These are phyloP conservation scores for Pseudorasbora parva DNA, from an alignment of 2,113 vertebrate genomes.

Conservation along the genomic window DNA sequence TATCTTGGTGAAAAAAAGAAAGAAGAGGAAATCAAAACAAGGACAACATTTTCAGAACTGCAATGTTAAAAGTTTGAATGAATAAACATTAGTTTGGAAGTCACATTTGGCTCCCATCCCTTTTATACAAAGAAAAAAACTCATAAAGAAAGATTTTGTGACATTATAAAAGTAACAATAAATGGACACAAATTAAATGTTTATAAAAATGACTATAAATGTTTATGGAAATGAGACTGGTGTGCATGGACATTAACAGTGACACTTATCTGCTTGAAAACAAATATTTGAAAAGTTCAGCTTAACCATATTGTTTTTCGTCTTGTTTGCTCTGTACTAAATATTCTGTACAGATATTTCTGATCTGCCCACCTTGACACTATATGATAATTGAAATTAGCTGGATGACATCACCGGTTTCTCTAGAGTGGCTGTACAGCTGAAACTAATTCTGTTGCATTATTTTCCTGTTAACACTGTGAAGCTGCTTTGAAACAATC, in stretches of 20 bases:
- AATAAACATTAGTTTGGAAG: conserved; percentile 16
- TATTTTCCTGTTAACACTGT: too few relatives aligned
- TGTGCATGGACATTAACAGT: background rate
- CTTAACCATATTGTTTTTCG: background rate
- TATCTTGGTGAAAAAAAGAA: conserved; percentile 4
- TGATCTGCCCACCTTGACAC: too few relatives aligned
- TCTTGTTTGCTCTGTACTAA: conserved; percentile 2
- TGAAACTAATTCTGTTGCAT: too few relatives aligned
- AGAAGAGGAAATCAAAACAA: conserved; percentile 13
- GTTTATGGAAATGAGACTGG: conserved; percentile 21
- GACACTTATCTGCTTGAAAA: background rate
- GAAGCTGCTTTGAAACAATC: too few relatives aligned
- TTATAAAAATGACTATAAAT: conserved; percentile 11
- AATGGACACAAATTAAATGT: conserved; percentile 32
- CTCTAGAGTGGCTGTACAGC: too few relatives aligned
- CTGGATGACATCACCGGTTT: too few relatives aligned
- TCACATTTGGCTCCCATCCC: conserved; percentile 21
- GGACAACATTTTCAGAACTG: conserved; percentile 27
- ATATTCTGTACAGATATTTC: too few relatives aligned
- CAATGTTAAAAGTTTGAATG: conserved; percentile 48
- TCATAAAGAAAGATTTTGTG: conserved; percentile 6
- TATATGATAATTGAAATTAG: too few relatives aligned
- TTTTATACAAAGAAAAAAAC: background rate
- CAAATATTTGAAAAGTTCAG: background rate
- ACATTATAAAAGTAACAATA: conserved; percentile 29